phyloP scores from a whole-genome alignment of 2,797 vertebrate species.

The Phyllotis vaccarum region DNA sequence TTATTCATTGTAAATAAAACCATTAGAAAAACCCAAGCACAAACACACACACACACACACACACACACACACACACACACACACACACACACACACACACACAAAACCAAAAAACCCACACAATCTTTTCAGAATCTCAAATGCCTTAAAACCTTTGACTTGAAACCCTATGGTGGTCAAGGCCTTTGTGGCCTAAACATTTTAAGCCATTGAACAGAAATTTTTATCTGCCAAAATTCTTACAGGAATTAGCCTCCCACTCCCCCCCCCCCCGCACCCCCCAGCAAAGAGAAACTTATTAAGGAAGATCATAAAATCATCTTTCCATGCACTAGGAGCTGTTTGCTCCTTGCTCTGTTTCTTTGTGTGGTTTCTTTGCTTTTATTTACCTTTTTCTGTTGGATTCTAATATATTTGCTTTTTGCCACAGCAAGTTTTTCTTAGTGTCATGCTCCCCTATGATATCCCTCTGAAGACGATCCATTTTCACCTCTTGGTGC shows the following conservation, averaged over 20 bases:
- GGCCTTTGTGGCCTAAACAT: not conserved
- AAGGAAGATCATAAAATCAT: not conserved
- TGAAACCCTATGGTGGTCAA: not conserved
- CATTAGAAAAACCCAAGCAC: not conserved
- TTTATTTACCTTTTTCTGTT: constrained; percentile 43
- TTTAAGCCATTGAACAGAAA: constrained; percentile 31
- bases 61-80: too few relatives aligned
- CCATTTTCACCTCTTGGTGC: constrained; percentile 58
- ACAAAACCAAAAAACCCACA: not conserved
- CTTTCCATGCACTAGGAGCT: not conserved
- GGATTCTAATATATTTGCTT: not conserved
- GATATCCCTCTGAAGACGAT: constrained; percentile 35
- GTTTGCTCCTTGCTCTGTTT: not conserved
- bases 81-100: too few relatives aligned
- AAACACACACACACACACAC: not conserved
- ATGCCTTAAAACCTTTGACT: constrained; percentile 55
- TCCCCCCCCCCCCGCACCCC: too few relatives aligned
- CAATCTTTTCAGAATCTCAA: constrained; percentile 13
- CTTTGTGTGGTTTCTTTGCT: not conserved
- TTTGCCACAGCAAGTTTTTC: not conserved
- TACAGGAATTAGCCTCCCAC: not conserved
- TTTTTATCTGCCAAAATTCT: not conserved
- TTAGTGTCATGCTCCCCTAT: not conserved
- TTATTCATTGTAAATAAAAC: constrained; percentile 34
- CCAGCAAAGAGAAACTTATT: not conserved